Conservation (phyloP, 2,888 invertebrate genomes). For the Leptarthrus brevirostris region DNA sequence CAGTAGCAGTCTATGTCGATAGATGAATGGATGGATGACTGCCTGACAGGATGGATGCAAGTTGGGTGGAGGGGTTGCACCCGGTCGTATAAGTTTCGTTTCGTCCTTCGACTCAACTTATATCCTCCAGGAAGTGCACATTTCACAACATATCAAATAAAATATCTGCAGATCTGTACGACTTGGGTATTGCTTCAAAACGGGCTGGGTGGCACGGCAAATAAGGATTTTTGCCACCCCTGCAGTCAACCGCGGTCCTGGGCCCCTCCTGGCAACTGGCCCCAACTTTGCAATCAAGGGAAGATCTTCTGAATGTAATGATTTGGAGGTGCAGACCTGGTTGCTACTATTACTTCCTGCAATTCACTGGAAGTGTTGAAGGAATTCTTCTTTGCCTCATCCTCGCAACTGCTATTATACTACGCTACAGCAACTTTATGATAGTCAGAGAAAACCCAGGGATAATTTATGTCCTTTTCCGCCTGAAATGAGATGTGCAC, state of each 20-base stretch:
- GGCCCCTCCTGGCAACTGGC: slow-evolving; percentile 8
- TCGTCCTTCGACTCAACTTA: not conserved
- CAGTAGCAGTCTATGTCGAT: slow-evolving; percentile 39
- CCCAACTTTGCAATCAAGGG: slow-evolving; percentile 17
- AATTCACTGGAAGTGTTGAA: slow-evolving; percentile 28
- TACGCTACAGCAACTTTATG: slow-evolving; percentile 14
- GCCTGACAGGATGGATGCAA: not conserved
- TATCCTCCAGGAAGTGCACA: slow-evolving; percentile 46
- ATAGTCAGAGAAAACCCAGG: slow-evolving; percentile 27
- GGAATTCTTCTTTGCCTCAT: slow-evolving; percentile 11
- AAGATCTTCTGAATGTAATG: slow-evolving; percentile 34
- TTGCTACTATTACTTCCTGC: not conserved
- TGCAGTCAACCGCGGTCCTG: not conserved
- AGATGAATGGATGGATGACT: slow-evolving; percentile 34
- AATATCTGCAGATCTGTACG: slow-evolving; percentile 49
- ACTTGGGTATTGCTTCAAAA: slow-evolving; percentile 40
- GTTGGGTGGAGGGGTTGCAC: not conserved
- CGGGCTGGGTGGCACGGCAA: not conserved
- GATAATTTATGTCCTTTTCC: slow-evolving; percentile 52
- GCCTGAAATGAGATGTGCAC: slow-evolving; percentile 49
- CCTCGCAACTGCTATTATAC: not conserved
- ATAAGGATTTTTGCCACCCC: not conserved
- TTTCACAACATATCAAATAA: slow-evolving; percentile 49
- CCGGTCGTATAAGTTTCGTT: slow-evolving; percentile 19
- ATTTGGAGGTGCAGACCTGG: slow-evolving; percentile 20